Evolutionary conservation across 2,113 vertebrate species (phyloP).

Genomic region (Cyphomyrus plagiostoma): DNA sequence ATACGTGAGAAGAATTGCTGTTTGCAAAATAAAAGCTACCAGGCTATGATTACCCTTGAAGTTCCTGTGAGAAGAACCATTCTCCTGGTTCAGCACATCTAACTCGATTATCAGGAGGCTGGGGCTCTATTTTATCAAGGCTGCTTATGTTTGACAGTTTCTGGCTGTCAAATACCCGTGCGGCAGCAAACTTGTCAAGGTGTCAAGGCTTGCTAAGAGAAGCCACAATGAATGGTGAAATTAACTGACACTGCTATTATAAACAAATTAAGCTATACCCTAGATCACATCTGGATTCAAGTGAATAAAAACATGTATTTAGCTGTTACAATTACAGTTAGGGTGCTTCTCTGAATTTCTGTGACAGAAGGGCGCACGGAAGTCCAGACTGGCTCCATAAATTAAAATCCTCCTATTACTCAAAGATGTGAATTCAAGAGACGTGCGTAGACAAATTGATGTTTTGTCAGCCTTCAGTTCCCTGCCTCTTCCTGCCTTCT

Average conservation of each 20-base stretch:
- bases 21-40: neutral
- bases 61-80: neutral
- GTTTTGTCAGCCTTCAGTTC: neutral
- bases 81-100: neutral
- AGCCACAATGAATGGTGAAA: neutral
- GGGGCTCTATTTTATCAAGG: neutral
- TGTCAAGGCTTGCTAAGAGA: neutral
- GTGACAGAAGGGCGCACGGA: neutral
- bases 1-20: neutral
- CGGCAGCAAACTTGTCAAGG: neutral
- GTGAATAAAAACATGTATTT: neutral
- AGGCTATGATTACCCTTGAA: conserved; percentile 1
- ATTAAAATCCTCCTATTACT: neutral
- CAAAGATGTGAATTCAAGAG: neutral
- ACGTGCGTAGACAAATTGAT: neutral
- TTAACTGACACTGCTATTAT: neutral
- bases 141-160: neutral
- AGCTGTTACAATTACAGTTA: neutral
- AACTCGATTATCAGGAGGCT: neutral
- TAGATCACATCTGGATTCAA: neutral
- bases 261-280: neutral
- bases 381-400: neutral
- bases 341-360: neutral
- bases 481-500: neutral
- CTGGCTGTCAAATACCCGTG: neutral